Base-by-base conservation (phyloP, 2,797 vertebrate genomes). In the Hipposideros larvatus region DNA sequence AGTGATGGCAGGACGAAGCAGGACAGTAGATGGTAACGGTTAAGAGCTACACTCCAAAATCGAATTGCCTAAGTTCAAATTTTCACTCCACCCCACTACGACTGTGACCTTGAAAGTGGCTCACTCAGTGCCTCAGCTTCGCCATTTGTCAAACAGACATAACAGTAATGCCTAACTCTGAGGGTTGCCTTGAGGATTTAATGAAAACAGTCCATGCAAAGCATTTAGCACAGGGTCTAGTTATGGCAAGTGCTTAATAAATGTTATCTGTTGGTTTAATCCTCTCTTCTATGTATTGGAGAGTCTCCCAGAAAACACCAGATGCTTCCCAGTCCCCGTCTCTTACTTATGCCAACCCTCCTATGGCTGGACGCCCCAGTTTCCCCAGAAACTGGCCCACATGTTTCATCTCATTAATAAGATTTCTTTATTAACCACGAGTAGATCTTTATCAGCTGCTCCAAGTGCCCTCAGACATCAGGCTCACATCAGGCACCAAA, bases 251-350 rank as follows among this genome's bases (percentile, higher is more conserved):
- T 14, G 31, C 37, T 61, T 22, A 41, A 0, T 28, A 66, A 53
- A 55, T 1, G 34, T 21, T 15, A 51, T 43, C 57, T 14, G 0
- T 24, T 63, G 21, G 34, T 48, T 65, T 37, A 55, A 65, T 43
- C 16, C 34, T 91, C 65, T 28, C 57, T 83, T 87, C 37, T 43
- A 48, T 46, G 16, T 55, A 0, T 2, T 14, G 41, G 37, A 48
- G 61, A 34, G 63, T 77, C 73, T 92, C 75, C 85, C 66, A n/a
- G 43, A 57, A 95, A 84, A 77, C 22, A 75, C 21, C 78, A 61
- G n/a, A n/a, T 9, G 5, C 65, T 82, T 46, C 86, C 41, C 8
- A 28, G 4, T 4, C 26, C 31, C n/a, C 43, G 5, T 4, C 55
- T 34, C 24, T 90, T n/a, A n/a, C 63, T 34, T 22, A 14, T 1